These are phyloP conservation scores for Musca domestica DNA, from an alignment of 1,140 invertebrate species.

Conservation along the genomic window DNA sequence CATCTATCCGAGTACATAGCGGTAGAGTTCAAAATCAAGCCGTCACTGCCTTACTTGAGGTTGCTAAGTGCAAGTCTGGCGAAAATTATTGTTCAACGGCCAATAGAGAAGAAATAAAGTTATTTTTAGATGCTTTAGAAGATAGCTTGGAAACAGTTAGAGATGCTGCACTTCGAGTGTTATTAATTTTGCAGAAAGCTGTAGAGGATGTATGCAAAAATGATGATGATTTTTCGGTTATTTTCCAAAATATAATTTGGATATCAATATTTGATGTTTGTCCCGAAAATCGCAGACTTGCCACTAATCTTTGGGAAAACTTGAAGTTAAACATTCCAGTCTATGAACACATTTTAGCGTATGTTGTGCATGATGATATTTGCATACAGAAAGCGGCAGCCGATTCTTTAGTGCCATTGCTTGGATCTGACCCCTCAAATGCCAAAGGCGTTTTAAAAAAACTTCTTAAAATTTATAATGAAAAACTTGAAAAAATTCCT, in stretches of 20 bases:
- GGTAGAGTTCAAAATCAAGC: conserved; percentile 74
- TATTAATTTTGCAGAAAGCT: conserved; percentile 64
- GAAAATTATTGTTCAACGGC: conserved; percentile 63
- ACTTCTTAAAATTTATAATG: conserved; percentile 73
- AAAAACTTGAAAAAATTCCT: conserved; percentile 77
- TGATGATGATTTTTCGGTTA: conserved; percentile 56
- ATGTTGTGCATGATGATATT: conserved; percentile 76
- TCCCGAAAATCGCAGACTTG: conserved; percentile 68
- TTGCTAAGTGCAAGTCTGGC: conserved; percentile 70
- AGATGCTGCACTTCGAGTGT: conserved; percentile 74
- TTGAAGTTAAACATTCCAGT: conserved; percentile 61
- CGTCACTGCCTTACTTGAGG: conserved; percentile 72
- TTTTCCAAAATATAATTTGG: conserved; percentile 71
- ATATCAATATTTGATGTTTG: conserved; percentile 73
- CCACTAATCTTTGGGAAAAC: conserved; percentile 67
- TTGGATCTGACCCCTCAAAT: conserved; percentile 59
- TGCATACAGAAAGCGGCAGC: conserved; percentile 78
- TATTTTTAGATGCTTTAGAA: conserved; percentile 75
- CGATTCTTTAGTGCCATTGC: conserved; percentile 68
- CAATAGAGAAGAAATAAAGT: conserved; percentile 68
- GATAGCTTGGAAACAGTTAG: conserved; percentile 66
- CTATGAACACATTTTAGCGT: conserved; percentile 65
- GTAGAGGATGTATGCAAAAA: conserved; percentile 66
- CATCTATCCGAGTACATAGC: conserved; percentile 70
- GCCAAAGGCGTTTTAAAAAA: conserved; percentile 62